Evolutionary conservation across 2,113 vertebrate species (phyloP).

Genomic region (Marcusenius ussheri): DNA sequence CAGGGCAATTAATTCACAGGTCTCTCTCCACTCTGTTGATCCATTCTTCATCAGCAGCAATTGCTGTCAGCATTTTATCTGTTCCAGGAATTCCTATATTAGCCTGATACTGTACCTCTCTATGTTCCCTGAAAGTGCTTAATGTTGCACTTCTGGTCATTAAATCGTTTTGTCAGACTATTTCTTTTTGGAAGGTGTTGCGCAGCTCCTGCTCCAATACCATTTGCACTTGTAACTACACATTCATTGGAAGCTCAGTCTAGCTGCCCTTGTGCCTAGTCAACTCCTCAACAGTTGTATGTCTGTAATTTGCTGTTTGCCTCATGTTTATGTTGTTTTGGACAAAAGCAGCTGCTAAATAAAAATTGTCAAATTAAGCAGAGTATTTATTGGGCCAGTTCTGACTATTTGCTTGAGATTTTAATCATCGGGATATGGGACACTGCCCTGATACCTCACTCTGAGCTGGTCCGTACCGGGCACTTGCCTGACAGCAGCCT

Average conservation of each 20-base stretch:
- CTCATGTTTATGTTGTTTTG: not conserved
- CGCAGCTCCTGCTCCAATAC: not conserved
- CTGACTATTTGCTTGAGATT: not conserved
- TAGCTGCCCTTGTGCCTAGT: not conserved
- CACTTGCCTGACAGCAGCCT: not conserved
- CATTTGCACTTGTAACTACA: not conserved
- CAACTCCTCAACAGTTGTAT: not conserved
- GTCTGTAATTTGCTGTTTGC: not conserved
- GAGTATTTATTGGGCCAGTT: not conserved
- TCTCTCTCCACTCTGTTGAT: not conserved
- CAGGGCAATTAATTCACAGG: not conserved
- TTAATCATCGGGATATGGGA: not conserved
- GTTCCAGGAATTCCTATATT: not conserved
- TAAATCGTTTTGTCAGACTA: not conserved
- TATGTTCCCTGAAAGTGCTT: not conserved
- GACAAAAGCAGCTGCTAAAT: not conserved
- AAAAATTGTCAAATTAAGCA: not conserved
- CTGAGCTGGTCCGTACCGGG: not conserved
- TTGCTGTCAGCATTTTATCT: not conserved
- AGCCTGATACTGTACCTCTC: not conserved
- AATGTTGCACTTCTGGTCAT: not conserved
- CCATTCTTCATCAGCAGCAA: slow-evolving; percentile 43
- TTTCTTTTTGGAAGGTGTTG: not conserved
- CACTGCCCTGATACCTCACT: not conserved
- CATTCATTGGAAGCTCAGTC: not conserved